Conservation (phyloP, 1,140 invertebrate genomes). For the Drosophila mayri region DNA sequence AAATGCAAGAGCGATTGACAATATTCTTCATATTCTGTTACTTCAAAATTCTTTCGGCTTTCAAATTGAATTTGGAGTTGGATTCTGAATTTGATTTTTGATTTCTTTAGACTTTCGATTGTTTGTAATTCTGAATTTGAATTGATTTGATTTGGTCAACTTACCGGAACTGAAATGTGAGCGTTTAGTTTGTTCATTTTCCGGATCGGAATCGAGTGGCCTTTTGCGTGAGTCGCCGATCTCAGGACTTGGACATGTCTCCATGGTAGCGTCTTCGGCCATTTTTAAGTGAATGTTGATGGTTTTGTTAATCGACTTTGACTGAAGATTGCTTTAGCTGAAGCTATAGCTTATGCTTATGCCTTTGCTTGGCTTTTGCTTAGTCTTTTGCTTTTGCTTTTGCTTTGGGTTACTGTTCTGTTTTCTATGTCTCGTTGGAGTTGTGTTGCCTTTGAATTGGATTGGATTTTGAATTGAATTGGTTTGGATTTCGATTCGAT, state of each 20-base stretch:
- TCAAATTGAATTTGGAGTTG: slow-evolving; percentile 49
- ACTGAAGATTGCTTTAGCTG: slow-evolving; percentile 47
- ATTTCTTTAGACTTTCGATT: slow-evolving; percentile 41
- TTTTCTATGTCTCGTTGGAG: slow-evolving; percentile 33
- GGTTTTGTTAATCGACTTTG: slow-evolving; percentile 59
- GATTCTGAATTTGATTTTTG: slow-evolving; percentile 49
- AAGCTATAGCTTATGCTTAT: slow-evolving; percentile 25
- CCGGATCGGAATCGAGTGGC: slow-evolving; percentile 92
- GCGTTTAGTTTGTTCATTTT: slow-evolving; percentile 93
- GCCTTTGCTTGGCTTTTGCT: slow-evolving; percentile 2
- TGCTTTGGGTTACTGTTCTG: slow-evolving; percentile 37
- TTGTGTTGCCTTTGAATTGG: slow-evolving; percentile 22
- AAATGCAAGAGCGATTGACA: slow-evolving; percentile 78
- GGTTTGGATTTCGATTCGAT: slow-evolving; percentile 30
- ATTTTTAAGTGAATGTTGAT: slow-evolving; percentile 84
- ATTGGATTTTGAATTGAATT: slow-evolving; percentile 33
- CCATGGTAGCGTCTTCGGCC: slow-evolving; percentile 90
- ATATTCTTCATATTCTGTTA: slow-evolving; percentile 40
- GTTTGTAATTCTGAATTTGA: slow-evolving; percentile 38
- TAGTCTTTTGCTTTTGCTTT: slow-evolving; percentile 39
- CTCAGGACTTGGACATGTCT: slow-evolving; percentile 91
- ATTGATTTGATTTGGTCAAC: slow-evolving; percentile 68
- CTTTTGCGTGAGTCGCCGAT: slow-evolving; percentile 92
- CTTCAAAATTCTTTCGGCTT: slow-evolving; percentile 26
- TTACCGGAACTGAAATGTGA: slow-evolving; percentile 94